phyloP scores from a whole-genome alignment of 1,140 invertebrate species.

The Heliconius hermathena region DNA sequence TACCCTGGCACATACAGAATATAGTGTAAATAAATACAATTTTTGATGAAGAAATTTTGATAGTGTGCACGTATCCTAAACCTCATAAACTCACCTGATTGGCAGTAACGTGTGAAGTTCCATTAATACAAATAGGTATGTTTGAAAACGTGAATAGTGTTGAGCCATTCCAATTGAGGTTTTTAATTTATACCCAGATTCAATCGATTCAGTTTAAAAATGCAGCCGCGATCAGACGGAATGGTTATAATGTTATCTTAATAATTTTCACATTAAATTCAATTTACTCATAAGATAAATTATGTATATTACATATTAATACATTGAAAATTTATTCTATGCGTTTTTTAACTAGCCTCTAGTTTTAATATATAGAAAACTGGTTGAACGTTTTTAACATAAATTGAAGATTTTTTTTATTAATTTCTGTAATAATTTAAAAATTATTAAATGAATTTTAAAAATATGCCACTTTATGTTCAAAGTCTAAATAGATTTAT shows the following conservation, averaged over 20 bases:
- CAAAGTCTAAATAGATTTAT: no score
- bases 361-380: no score
- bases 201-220: neutral
- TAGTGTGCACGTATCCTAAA: neutral
- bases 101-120: conserved; percentile 30
- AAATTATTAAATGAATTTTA: no score
- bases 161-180: conserved; percentile 3
- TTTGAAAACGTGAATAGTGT: conserved; percentile 11
- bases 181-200: conserved; percentile 3
- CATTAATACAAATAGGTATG: conserved; percentile 22
- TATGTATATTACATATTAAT: neutral
- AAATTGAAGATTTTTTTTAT: no score
- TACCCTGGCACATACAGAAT: no score
- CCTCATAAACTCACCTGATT: conserved; percentile 27
- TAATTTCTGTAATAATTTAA: no score
- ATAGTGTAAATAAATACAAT: neutral
- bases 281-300: neutral
- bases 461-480: no score
- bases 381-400: no score
- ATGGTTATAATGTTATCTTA: neutral
- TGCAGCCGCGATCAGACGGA: neutral
- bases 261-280: conserved; percentile 6
- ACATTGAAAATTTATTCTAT: no score
- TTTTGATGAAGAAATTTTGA: conserved; percentile 1
- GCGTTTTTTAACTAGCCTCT: no score